Evolutionary conservation across 2,797 vertebrate species (phyloP), one percentile per base, ranked within the genome.

Genomic region (Meda fulgida): DNA sequence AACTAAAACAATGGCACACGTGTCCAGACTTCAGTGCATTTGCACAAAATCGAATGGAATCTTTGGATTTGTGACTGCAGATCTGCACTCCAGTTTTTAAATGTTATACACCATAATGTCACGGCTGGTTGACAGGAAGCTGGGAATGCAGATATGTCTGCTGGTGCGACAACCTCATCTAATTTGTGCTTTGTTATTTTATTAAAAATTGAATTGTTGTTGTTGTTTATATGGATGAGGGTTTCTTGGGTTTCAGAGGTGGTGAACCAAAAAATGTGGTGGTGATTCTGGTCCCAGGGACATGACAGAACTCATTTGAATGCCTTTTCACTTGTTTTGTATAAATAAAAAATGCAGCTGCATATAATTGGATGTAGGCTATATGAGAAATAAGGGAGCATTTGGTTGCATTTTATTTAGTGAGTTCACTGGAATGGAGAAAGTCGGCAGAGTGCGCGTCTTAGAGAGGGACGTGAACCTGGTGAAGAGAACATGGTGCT

Each of bases 41-140:
- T 93, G 86, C 92, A 93, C 93, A 91, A 87, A 92, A 94, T 88
- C 87, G 86, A 89, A 88, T 89, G 88, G 88, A 89, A 89, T 86
- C 88, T 88, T 85, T 87, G 90, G 90, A 89, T 91, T 91, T 90
- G 91, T 91, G 91, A 93, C 91, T 91, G 75, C 92, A 91, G 88
- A 92, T 93, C 91, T 91, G 82, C 81, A 70, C 83, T 88, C 76
- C 78, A 92, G 89, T 92, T 92, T 78, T 92, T 91, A 78, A 87
- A 69, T 92, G 92, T 90, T 85, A 92, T 91, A 81, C 92, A 91
- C 82, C 86, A 88, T 84, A 82, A 90, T 85, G 89, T 91, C 51
- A 71, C 51, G 72, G 87, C 84, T 87, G 75, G 80, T 85, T 71
- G 81, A 84, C 80, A 84, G 8, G 48, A 60, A 48, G 26, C 78